Percentiles rank a stretch among this genome's conserved stretches.
Conservation (phyloP, 2,113 vertebrate genomes). For the Paedocypris sp. region DNA sequence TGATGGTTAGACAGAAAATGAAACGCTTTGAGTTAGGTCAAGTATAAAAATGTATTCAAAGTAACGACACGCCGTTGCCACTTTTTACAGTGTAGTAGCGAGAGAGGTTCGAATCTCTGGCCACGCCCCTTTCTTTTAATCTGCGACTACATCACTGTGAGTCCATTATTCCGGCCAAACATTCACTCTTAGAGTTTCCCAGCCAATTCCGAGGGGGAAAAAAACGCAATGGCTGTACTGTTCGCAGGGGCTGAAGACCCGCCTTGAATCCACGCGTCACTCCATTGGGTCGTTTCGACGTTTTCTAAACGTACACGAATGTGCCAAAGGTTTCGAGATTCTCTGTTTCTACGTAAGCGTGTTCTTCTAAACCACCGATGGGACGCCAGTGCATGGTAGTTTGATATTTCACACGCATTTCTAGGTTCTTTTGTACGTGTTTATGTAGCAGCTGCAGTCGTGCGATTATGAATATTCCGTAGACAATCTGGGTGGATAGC, state of each 20-base stretch:
- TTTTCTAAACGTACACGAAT: constrained; percentile 30
- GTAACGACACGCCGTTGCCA: no score
- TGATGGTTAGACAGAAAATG: no score
- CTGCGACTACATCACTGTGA: constrained; percentile 5
- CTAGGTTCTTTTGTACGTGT: constrained; percentile 43
- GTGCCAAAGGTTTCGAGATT: constrained; percentile 78
- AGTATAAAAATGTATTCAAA: no score
- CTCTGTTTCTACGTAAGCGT: constrained; percentile 30
- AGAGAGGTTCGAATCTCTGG: no score
- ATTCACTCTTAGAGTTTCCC: neutral
- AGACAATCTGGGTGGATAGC: constrained; percentile 23
- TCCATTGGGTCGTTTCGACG: constrained; percentile 4
- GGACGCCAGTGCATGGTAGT: constrained; percentile 77
- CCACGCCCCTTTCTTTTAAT: neutral
- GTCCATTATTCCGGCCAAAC: neutral
- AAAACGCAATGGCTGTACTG: neutral
- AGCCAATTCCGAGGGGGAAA: neutral
- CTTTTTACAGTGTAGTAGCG: no score
- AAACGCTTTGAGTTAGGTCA: no score
- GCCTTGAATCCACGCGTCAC: neutral
- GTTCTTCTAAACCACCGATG: constrained; percentile 56
- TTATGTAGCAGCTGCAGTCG: constrained; percentile 7
- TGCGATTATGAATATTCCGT: constrained; percentile 5
- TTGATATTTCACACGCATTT: constrained; percentile 32
- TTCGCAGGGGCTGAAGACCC: neutral